phyloP scores from a whole-genome alignment of 2,797 vertebrate species.

The Pelobates cultripes region DNA sequence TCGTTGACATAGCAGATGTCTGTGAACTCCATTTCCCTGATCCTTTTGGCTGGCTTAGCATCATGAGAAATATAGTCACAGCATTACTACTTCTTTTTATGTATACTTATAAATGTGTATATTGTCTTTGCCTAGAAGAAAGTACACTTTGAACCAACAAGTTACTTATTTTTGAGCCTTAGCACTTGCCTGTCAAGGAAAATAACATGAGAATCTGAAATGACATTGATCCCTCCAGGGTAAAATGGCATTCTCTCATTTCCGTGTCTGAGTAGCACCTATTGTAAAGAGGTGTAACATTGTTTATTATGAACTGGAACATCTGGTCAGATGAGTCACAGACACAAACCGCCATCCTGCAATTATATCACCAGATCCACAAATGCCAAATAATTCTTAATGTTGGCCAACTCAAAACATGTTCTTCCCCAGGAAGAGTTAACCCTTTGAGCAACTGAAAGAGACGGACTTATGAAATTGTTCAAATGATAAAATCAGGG shows the following conservation, averaged over 20 bases:
- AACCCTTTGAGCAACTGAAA: no score
- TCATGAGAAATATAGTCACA: no score
- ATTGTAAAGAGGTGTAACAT: constrained; percentile 17
- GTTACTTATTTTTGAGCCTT: neutral
- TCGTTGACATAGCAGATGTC: no score
- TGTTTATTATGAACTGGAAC: constrained; percentile 7
- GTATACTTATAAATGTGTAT: no score
- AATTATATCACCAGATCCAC: neutral
- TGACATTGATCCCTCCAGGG: neutral
- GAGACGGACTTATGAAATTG: no score
- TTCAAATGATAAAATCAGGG: no score
- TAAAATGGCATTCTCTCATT: neutral
- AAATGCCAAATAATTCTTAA: neutral
- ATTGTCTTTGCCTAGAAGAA: no score
- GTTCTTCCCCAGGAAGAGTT: neutral
- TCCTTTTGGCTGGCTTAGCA: no score
- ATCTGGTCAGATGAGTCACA: constrained; percentile 15
- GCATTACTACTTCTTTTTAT: no score
- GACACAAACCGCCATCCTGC: neutral
- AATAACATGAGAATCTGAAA: neutral
- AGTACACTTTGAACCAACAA: no score
- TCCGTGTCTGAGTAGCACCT: neutral
- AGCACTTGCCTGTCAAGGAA: neutral
- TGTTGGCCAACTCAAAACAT: neutral
- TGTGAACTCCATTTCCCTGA: no score